Base-by-base conservation (phyloP, 2,797 vertebrate genomes). In the Phoebastria nigripes region DNA sequence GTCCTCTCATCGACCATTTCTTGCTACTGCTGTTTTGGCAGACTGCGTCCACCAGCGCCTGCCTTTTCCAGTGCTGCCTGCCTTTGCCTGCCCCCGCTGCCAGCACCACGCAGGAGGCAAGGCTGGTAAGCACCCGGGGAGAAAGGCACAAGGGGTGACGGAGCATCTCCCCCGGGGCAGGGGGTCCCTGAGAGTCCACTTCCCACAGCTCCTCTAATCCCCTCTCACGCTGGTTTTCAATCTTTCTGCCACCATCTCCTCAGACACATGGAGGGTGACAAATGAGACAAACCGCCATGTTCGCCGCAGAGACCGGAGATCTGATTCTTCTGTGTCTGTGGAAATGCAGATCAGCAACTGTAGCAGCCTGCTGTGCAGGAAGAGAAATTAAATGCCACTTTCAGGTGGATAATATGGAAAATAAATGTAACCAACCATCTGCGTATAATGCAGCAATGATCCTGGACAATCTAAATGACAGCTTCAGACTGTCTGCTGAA, bases 91-190 rank as follows among this genome's bases (percentile, higher is more conserved):
- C 19, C 33, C 19, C 29, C 9, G 8, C 51, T 49, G 51, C 35
- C 3, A 15, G 74, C 2, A 1, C 39, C 59, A 19, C 11, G 4
- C 15, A 17, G 9, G 37, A 37, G 42, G 54, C 39, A n/a, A 31
- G 39, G n/a, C 21, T 54, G 81, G 65, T 12, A 31, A 44, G 46
- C 25, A 26, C 15, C 10, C 0, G 0, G 9, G 1, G 1, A 82
- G 28, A 76, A 55, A 33, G 66, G 37, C 16, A 39, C 1, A 2
- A 41, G 20, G 26, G 33, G 15, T 3, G 9, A 33, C 0, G 2
- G 33, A 77, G 39, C 42, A 73, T 18, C 42, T 35, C 2, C n/a
- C 42, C 17, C 1, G 0, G 41, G 37, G 37, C 35, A 65, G 2
- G 4, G 17, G 17, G 14, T 26, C 15, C 46, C n/a, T 8, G 13